Evolutionary conservation across 2,797 vertebrate genomes (phyloP), one percentile per base, ranked within the genome.

Genomic region (Sphenopsis melanotis): DNA sequence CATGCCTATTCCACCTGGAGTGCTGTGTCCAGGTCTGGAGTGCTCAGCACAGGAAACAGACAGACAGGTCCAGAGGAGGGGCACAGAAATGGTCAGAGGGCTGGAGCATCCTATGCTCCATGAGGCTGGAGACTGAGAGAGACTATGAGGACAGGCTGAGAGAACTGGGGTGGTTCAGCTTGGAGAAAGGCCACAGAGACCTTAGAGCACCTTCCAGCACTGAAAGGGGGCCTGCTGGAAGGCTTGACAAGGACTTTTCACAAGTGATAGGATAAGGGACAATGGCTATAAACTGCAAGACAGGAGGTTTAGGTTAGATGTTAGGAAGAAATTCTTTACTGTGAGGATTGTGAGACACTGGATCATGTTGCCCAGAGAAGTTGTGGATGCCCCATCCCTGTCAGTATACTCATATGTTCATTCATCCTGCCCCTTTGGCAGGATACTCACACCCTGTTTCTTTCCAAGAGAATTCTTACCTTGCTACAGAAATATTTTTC

Each of bases 401-500:
- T 19, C 53, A 52, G 12, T 27, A 29, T 23, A 57, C 30, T 68
- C 3, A 0, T 1, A 0, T 41, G 42, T 68, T 57, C 15, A 15
- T 57, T 57, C 30, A 68, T 29, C 42, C 12, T 68, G 19, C 36
- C 53, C 15, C 23, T 66, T 57, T 1, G 2, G 26, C 12, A 30
- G 36, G 30, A 71, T 50, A 29, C 19, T 71, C 0, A 0, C 32
- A 30, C 34, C 12, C 57, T 52, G 2, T 42, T 72, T 24, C 20
- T 84, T 92, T 84, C 65, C 27, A 63, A 64, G 65, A 50, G 17
- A 89, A 82, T 72, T 82, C 50, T 11, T 79, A 37, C 27, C 21
- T 72, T 69, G 30, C 39, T 52, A 19, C 17, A 71, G 26, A 68
- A 90, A 32, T 69, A 24, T 29, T 77, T 84, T 74, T 30, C 26